phyloP scores from a whole-genome alignment of 2,113 vertebrate species.

The Pteruthius melanotis region DNA sequence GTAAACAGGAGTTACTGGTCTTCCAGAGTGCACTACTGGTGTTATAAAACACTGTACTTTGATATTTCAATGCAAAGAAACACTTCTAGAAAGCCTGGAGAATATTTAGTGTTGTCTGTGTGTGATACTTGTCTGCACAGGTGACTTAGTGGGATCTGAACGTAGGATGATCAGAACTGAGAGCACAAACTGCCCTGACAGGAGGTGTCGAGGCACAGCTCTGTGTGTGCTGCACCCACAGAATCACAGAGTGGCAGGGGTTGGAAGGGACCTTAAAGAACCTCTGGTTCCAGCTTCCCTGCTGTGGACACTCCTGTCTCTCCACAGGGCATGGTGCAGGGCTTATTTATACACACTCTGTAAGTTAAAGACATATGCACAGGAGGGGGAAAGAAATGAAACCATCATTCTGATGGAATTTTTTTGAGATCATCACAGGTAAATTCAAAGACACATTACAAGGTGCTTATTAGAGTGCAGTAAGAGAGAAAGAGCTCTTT shows the following conservation, averaged over 20 bases:
- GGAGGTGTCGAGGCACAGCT: not conserved
- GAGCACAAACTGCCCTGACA: not conserved
- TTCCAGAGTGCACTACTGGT: not conserved
- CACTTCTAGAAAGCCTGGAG: not conserved
- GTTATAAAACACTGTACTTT: not conserved
- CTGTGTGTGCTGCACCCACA: not conserved
- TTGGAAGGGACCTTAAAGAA: not conserved
- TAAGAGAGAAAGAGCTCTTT: not conserved
- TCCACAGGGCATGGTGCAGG: not conserved
- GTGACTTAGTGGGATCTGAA: not conserved
- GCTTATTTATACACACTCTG: not conserved
- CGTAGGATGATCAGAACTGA: not conserved
- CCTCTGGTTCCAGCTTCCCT: not conserved
- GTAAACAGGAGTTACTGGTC: not conserved
- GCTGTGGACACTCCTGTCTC: not conserved
- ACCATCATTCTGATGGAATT: not conserved
- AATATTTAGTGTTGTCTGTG: not conserved
- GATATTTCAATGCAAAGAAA: not conserved
- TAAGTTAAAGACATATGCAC: not conserved
- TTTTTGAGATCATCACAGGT: not conserved
- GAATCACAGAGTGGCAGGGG: not conserved
- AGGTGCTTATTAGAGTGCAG: not conserved
- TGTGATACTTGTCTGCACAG: not conserved
- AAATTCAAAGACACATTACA: not conserved
- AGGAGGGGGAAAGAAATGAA: not conserved